Evolutionary conservation across 2,113 vertebrate genomes (phyloP).

Genomic region (Rhadina sibilatrix): DNA sequence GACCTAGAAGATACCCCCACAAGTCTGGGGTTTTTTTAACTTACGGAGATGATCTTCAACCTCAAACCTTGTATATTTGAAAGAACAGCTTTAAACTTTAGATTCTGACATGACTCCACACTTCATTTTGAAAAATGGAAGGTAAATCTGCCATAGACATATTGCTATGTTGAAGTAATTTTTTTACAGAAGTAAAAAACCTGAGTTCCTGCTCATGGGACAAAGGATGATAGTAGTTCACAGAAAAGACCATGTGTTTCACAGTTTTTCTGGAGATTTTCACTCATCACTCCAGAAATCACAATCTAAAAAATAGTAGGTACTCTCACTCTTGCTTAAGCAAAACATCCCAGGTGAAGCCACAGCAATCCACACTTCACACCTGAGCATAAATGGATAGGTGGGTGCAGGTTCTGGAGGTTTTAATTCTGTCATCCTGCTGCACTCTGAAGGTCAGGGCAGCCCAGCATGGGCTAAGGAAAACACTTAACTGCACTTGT

Average conservation of each 20-base stretch:
- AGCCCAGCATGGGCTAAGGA: neutral
- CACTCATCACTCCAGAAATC: neutral
- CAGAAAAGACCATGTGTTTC: accelerated
- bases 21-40: neutral
- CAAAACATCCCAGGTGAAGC: accelerated
- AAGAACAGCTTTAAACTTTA: neutral
- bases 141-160: neutral
- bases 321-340: neutral
- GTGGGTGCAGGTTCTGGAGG: neutral
- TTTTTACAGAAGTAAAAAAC: neutral
- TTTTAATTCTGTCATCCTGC: neutral
- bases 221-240: neutral
- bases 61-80: neutral
- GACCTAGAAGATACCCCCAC: accelerated
- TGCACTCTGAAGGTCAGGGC: neutral
- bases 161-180: neutral
- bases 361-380: neutral
- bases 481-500: neutral
- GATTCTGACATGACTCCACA: neutral
- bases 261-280: neutral
- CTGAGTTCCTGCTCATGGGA: neutral
- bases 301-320: neutral
- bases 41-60: neutral
- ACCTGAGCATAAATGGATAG: neutral
- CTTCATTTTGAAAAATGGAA: neutral